These are phyloP conservation scores for Poliocrania exsul DNA, from an alignment of 2,797 vertebrate genomes.

Conservation along the genomic window DNA sequence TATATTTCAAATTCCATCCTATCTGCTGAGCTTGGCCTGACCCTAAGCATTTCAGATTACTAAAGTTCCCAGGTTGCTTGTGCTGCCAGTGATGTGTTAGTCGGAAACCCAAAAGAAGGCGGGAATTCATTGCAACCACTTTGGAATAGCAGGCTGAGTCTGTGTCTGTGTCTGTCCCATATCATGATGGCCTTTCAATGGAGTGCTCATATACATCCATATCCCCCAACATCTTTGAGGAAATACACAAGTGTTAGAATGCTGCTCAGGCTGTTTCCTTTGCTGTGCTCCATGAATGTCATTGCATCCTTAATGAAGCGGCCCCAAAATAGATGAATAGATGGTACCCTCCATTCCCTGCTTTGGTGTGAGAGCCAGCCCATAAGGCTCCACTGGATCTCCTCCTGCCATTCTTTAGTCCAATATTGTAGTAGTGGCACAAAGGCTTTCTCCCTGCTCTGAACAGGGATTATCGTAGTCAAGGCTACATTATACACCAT, in stretches of 20 bases:
- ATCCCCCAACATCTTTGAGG: neutral
- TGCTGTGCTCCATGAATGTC: neutral
- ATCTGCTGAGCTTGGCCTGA: neutral
- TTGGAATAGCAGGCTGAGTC: neutral
- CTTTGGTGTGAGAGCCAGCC: neutral
- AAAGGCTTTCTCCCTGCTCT: neutral
- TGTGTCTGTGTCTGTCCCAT: neutral
- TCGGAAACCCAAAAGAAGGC: neutral
- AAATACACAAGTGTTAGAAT: neutral
- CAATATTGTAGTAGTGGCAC: neutral
- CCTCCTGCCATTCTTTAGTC: neutral
- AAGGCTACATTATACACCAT: neutral
- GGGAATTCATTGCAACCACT: neutral
- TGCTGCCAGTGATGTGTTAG: neutral
- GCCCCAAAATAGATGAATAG: neutral
- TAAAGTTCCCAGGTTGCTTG: neutral
- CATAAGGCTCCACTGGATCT: neutral
- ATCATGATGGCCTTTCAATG: neutral
- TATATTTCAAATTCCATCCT: neutral
- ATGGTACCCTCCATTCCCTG: neutral
- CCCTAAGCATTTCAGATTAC: neutral
- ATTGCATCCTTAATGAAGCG: neutral
- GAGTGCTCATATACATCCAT: neutral
- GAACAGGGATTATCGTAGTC: neutral
- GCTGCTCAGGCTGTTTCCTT: neutral